phyloP scores from a whole-genome alignment of 2,888 invertebrate genomes.

The Eristalis pertinax region DNA sequence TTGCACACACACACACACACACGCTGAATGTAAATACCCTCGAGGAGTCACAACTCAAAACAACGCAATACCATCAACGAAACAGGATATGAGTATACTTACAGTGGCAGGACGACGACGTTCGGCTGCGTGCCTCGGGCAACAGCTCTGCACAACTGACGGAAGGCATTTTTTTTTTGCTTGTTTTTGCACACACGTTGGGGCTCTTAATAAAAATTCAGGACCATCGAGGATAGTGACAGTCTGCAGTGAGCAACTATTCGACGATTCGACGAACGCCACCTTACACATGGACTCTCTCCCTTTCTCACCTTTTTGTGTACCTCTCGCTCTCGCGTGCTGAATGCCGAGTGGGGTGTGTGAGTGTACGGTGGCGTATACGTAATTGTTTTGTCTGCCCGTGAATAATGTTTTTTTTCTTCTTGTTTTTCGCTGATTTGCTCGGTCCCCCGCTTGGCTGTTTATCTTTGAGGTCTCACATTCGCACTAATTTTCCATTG shows the following conservation, averaged over 20 bases:
- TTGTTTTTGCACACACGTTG: background rate
- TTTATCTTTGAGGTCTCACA: slow-evolving; percentile 1
- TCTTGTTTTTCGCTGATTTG: slow-evolving; percentile 1
- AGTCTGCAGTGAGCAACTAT: slow-evolving; percentile 10
- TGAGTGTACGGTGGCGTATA: slow-evolving; percentile 53
- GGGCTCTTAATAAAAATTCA: slow-evolving; percentile 24
- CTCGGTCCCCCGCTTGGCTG: background rate
- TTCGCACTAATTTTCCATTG: slow-evolving; percentile 51
- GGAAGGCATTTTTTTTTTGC: slow-evolving; percentile 26
- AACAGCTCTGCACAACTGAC: slow-evolving; percentile 27
- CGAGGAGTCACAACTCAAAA: background rate
- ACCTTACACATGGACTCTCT: background rate
- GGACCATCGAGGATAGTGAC: slow-evolving; percentile 36
- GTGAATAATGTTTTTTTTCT: no score
- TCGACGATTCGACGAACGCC: slow-evolving; percentile 35
- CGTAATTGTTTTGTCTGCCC: slow-evolving; percentile 58
- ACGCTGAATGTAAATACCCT: slow-evolving; percentile 1
- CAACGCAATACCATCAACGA: background rate
- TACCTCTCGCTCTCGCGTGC: background rate
- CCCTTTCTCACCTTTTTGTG: background rate
- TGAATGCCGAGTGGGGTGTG: background rate
- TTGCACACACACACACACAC: background rate
- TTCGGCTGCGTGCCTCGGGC: slow-evolving; percentile 10
- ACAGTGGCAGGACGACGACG: slow-evolving; percentile 40
- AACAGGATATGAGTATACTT: slow-evolving; percentile 23